Base-by-base conservation (phyloP, 2,888 invertebrate genomes). In the Eumacrocentrus americanus region DNA sequence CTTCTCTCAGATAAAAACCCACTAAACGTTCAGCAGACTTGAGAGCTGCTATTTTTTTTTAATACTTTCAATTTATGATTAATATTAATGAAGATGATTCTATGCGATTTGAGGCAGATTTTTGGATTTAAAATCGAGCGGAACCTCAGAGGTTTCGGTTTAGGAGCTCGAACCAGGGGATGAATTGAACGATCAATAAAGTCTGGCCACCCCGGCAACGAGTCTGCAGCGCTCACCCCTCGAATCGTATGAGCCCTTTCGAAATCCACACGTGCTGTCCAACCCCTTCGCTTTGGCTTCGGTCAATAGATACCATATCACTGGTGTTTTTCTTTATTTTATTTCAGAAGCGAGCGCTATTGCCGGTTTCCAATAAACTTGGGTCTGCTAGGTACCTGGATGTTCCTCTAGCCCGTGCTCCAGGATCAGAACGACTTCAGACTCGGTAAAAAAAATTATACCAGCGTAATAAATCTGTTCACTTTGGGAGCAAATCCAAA, bases 281-380 rank as follows among this genome's bases (percentile, higher is more conserved):
- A n/a, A n/a, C n/a, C n/a, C n/a, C n/a, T n/a, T n/a, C n/a, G n/a
- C n/a, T n/a, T n/a, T n/a, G n/a, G n/a, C n/a, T n/a, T n/a, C n/a
- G n/a, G n/a, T n/a, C n/a, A n/a, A n/a, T n/a, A n/a, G n/a, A n/a
- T n/a, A n/a, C n/a, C n/a, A n/a, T n/a, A n/a, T n/a, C n/a, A n/a
- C n/a, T n/a, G n/a, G n/a, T n/a, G n/a, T n/a, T n/a, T n/a, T n/a
- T 55, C 34, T 48, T 37, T 60, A 63, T 6, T 42, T 60, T 44
- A 40, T 64, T 63, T 25, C 61, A 79, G 78, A 75, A 70, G 68
- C 70, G 67, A 59, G 71, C 73, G 11, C 67, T 70, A 7, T 61
- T 75, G 23, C 70, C 74, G 23, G 62, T 67, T 14, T 70, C 64
- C 40, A 72, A 67, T 59, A 77, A 70, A 59, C 61, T 72, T 25